These are phyloP conservation scores for Sardinella longiceps DNA, from an alignment of 2,797 vertebrate genomes.

Conservation along the genomic window DNA sequence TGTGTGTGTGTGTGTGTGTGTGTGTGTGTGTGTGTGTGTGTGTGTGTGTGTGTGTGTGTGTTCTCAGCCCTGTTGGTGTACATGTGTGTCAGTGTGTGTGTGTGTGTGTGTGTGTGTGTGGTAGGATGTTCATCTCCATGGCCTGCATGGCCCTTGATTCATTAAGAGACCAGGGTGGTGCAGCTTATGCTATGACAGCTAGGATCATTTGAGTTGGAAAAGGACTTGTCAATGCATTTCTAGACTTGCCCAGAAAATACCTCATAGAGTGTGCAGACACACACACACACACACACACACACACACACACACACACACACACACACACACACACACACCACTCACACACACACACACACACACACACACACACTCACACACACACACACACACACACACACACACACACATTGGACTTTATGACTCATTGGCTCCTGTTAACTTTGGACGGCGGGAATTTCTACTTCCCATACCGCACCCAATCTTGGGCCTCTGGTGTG, in stretches of 20 bases:
- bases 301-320: conserved; percentile 12
- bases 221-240: background rate
- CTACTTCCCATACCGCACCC: conserved; percentile 31
- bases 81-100: background rate
- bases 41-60: background rate
- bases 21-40: background rate
- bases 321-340: conserved; percentile 29
- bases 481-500: conserved; percentile 34
- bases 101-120: background rate
- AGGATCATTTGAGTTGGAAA: background rate
- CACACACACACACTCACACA: background rate
- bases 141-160: background rate
- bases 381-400: conserved; percentile 2
- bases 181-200: background rate
- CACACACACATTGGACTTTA: conserved; percentile 33
- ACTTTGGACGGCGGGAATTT: conserved; percentile 1
- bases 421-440: conserved; percentile 43
- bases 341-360: conserved; percentile 19
- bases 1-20: background rate
- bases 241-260: conserved; percentile 10
- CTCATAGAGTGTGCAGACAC: background rate
- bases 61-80: too few relatives aligned
- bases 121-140: background rate
- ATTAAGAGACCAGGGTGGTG: background rate
- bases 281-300: conserved; percentile 5